Evolutionary conservation across 2,797 vertebrate genomes (phyloP).

Genomic region (Falco novaeseelandiae): DNA sequence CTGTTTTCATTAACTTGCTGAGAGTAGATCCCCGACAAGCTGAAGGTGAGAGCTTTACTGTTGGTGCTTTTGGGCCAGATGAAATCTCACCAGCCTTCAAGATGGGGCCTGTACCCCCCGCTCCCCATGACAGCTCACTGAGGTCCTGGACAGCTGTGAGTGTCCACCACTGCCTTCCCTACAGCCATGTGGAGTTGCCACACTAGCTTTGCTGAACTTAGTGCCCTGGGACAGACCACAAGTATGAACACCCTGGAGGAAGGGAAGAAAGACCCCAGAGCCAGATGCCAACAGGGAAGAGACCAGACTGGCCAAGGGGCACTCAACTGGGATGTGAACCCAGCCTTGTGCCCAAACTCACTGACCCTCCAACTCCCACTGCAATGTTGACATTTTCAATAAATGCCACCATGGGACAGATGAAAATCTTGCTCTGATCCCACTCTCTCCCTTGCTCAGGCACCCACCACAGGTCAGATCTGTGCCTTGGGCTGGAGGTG

Average conservation of each 20-base stretch:
- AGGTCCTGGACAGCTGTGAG: neutral
- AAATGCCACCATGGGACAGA: neutral
- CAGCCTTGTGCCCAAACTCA: neutral
- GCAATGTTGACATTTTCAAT: neutral
- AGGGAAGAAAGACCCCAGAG: neutral
- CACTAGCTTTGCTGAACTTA: neutral
- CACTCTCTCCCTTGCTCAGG: neutral
- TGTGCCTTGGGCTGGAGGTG: neutral
- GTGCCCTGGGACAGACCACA: neutral
- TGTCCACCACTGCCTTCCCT: rapidly evolving
- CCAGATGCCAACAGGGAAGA: rapidly evolving
- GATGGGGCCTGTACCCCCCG: no score
- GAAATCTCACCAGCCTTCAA: neutral
- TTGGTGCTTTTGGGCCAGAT: neutral
- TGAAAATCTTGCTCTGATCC: neutral
- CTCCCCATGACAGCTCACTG: rapidly evolving
- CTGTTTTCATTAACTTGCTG: neutral
- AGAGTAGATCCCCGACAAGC: neutral
- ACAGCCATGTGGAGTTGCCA: rapidly evolving
- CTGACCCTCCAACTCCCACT: neutral
- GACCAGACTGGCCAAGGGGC: neutral
- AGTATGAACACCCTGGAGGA: neutral
- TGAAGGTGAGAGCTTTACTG: rapidly evolving
- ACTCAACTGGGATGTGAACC: neutral
- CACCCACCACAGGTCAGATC: neutral